Percentiles rank a stretch among this genome's conserved stretches.
These are phyloP conservation scores for Desmophyllum pertusum DNA, from an alignment of 92 coral and sea anemone species.

Conservation along the genomic window DNA sequence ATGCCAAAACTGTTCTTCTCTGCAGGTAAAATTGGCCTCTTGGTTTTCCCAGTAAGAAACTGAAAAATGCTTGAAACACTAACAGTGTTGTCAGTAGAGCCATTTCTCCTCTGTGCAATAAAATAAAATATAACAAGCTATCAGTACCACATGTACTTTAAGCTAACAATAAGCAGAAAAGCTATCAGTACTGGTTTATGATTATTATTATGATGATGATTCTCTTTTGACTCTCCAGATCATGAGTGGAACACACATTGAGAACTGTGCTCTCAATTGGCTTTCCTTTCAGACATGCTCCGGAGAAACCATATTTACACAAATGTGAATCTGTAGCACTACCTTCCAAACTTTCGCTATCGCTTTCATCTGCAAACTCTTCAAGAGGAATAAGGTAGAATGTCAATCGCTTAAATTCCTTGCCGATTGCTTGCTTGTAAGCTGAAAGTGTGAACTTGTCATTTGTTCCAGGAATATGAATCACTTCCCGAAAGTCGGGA, in stretches of 20 bases:
- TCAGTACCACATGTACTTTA: too few relatives aligned
- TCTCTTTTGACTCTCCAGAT: too few relatives aligned
- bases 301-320: conserved; percentile 7
- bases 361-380: conserved; percentile 29
- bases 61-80: conserved; percentile 27
- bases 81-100: neutral
- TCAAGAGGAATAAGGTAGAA: conserved; percentile 60
- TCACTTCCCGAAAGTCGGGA: conserved; percentile 75
- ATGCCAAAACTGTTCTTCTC: conserved; percentile 52
- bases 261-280: conserved; percentile 1
- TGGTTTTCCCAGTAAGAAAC: too few relatives aligned
- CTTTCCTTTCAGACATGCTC: conserved; percentile 7
- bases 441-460: conserved; percentile 54
- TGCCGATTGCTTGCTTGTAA: conserved; percentile 66
- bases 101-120: too few relatives aligned
- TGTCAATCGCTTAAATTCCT: conserved; percentile 71
- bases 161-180: too few relatives aligned
- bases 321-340: conserved; percentile 8
- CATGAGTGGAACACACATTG: too few relatives aligned
- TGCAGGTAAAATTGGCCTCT: too few relatives aligned
- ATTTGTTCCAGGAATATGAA: conserved; percentile 67
- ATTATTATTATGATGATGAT: too few relatives aligned
- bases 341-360: neutral
- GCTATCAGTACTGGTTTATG: too few relatives aligned
- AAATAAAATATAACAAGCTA: too few relatives aligned